phyloP scores from a whole-genome alignment of 2,888 invertebrate genomes.

The Athripsodes cinereus region DNA sequence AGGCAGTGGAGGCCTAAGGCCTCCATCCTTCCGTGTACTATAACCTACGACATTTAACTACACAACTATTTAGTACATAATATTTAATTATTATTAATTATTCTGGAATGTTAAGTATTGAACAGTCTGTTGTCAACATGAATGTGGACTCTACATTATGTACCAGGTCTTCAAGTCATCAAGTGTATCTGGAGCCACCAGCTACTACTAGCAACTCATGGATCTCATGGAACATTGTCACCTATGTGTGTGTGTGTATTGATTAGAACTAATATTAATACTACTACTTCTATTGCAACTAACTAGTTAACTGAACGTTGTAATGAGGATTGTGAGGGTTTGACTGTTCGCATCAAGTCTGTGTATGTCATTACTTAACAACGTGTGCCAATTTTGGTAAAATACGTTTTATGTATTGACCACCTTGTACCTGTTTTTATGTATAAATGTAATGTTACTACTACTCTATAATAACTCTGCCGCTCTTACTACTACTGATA shows the following conservation, averaged over 20 bases:
- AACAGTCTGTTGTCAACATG: slow-evolving; percentile 25
- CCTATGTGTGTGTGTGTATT: too few relatives aligned
- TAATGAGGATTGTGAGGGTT: too few relatives aligned
- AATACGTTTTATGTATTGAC: slow-evolving; percentile 8
- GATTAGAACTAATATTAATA: too few relatives aligned
- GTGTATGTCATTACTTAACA: not conserved
- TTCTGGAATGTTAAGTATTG: slow-evolving; percentile 25
- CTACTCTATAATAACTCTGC: not conserved
- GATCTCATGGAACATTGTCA: too few relatives aligned
- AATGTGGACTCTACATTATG: slow-evolving; percentile 21
- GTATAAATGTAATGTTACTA: too few relatives aligned
- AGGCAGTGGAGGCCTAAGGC: slow-evolving; percentile 54
- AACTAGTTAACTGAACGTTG: too few relatives aligned
- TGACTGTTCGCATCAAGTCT: too few relatives aligned
- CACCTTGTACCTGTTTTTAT: not conserved
- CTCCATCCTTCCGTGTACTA: slow-evolving; percentile 15
- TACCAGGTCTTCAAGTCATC: not conserved
- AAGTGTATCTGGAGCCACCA: too few relatives aligned
- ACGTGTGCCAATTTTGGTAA: slow-evolving; percentile 5
- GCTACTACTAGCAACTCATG: too few relatives aligned
- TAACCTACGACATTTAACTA: slow-evolving; percentile 12
- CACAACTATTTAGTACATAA: slow-evolving; percentile 19
- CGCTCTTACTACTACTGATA: not conserved
- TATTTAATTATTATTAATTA: slow-evolving; percentile 20
- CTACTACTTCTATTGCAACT: too few relatives aligned